Conservation (phyloP, 1,140 invertebrate species). For the Anastatus disparis region DNA sequence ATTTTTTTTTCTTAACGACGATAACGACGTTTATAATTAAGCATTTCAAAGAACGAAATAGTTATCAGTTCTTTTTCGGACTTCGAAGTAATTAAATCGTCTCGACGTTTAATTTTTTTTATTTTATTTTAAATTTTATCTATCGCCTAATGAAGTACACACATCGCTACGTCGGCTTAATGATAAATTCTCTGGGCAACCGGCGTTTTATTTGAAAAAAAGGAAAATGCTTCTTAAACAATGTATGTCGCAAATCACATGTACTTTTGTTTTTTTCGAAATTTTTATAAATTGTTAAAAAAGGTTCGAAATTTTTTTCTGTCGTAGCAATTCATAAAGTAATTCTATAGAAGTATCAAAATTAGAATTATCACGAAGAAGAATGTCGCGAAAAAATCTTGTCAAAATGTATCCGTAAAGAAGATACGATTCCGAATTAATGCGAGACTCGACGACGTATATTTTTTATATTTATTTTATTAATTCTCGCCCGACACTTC, state of each 20-base stretch:
- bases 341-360: slow-evolving; percentile 27
- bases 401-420: neutral
- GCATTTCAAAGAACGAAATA: slow-evolving; percentile 10
- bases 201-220: neutral
- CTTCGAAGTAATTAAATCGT: slow-evolving; percentile 1
- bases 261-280: neutral
- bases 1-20: slow-evolving; percentile 4
- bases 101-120: neutral
- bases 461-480: slow-evolving; percentile 32
- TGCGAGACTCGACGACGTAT: slow-evolving; percentile 16
- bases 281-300: neutral
- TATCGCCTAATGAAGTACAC: slow-evolving; percentile 2
- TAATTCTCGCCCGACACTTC: slow-evolving; percentile 29
- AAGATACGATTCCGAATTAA: slow-evolving; percentile 13
- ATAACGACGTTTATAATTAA: slow-evolving; percentile 17
- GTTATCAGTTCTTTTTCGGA: slow-evolving; percentile 5
- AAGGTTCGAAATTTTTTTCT: slow-evolving; percentile 8
- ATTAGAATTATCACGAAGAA: slow-evolving; percentile 25
- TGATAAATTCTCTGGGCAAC: neutral
- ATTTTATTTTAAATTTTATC: too few relatives aligned
- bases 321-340: neutral
- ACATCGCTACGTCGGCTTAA: slow-evolving; percentile 5
- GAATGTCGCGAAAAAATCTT: slow-evolving; percentile 19
- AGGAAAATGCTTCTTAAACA: slow-evolving; percentile 3
- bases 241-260: neutral